Conservation (phyloP, 2,888 invertebrate genomes). For the Tromatobia lineatoria region DNA sequence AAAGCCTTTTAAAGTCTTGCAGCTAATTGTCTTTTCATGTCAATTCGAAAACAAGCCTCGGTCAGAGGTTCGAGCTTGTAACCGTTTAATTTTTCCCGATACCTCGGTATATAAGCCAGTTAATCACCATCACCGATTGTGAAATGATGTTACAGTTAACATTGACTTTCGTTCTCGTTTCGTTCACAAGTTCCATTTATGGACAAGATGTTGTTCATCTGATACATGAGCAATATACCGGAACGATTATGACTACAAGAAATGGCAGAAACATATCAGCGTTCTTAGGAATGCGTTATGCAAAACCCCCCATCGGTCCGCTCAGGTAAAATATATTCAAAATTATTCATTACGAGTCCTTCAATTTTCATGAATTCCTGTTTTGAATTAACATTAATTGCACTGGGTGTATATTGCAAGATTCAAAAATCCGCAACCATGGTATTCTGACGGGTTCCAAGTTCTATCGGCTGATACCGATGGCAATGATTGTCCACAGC, state of each 20-base stretch:
- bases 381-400: no score
- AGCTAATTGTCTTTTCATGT: background rate
- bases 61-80: background rate
- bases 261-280: conserved; percentile 49
- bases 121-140: background rate
- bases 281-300: conserved; percentile 68
- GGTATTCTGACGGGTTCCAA: conserved; percentile 41
- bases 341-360: no score
- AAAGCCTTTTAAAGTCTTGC: background rate
- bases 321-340: conserved; percentile 33
- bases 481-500: conserved; percentile 63
- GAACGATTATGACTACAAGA: conserved; percentile 40
- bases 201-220: background rate
- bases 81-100: no score
- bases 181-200: background rate
- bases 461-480: conserved; percentile 45
- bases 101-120: background rate
- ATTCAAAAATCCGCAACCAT: conserved; percentile 57
- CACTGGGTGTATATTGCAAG: background rate
- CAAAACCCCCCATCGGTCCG: conserved; percentile 56
- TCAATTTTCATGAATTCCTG: no score
- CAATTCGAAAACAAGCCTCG: background rate
- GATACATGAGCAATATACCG: background rate
- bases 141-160: background rate
- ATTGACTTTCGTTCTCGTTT: background rate